These are phyloP conservation scores for Heterodera carotae DNA, from an alignment of 1,140 invertebrate genomes.

Conservation along the genomic window DNA sequence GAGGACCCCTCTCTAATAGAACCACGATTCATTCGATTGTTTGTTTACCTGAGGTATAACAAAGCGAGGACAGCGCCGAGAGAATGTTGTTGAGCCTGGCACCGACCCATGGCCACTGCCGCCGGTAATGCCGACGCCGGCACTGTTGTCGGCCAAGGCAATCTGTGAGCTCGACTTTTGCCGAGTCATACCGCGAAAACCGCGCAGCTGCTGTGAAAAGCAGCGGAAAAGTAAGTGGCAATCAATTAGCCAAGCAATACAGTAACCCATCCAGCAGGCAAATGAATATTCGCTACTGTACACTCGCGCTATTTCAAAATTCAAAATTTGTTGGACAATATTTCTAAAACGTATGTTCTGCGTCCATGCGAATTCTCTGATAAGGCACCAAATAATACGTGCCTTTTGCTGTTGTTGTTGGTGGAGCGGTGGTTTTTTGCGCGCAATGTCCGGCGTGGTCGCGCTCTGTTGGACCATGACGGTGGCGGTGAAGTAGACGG, in stretches of 20 bases:
- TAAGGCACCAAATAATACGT: no score
- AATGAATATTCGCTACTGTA: no score
- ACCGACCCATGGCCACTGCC: slow-evolving; percentile 4
- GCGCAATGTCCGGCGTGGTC: not conserved
- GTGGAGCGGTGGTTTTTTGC: not conserved
- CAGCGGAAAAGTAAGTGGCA: not conserved
- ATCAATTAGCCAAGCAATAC: not conserved
- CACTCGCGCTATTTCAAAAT: no score
- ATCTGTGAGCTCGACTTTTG: slow-evolving; percentile 25
- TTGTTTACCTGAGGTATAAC: slow-evolving; percentile 40
- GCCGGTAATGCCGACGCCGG: not conserved
- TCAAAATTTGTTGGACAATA: no score
- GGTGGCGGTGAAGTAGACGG: slow-evolving; percentile 25
- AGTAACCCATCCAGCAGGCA: no score
- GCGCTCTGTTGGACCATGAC: slow-evolving; percentile 11
- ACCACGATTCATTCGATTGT: no score
- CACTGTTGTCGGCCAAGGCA: not conserved
- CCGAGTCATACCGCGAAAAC: not conserved
- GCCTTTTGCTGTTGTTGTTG: not conserved
- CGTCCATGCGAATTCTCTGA: not conserved
- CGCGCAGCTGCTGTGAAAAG: not conserved
- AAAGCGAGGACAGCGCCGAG: slow-evolving; percentile 29
- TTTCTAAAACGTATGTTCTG: no score
- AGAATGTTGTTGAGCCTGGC: slow-evolving; percentile 11
- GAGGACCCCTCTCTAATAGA: no score